Percentiles rank a stretch among this genome's conserved stretches.
phyloP scores from a whole-genome alignment of 2,888 invertebrate species.

The Scaptomyza flava region DNA sequence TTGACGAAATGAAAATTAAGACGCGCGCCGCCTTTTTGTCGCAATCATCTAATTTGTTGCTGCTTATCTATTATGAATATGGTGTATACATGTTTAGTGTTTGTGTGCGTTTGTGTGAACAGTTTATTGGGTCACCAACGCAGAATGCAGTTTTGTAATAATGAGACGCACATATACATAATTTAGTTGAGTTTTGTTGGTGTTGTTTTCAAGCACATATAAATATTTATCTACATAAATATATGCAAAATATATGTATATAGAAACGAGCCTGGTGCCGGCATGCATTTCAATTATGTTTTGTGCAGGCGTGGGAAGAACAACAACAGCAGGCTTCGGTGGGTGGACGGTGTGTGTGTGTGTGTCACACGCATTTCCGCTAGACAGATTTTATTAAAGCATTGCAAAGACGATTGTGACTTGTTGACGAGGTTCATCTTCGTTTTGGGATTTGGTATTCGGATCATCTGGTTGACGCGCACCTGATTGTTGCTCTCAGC shows the following conservation, averaged over 20 bases:
- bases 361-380: conserved; percentile 56
- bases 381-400: conserved; percentile 48
- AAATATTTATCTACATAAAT: not conserved
- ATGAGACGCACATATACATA: conserved; percentile 17
- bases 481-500: conserved; percentile 51
- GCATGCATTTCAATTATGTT: conserved; percentile 61
- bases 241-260: conserved; percentile 10
- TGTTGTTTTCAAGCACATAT: conserved; percentile 19
- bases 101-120: conserved; percentile 11
- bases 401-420: conserved; percentile 50
- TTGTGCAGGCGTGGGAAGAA: conserved; percentile 30
- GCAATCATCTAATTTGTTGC: conserved; percentile 64
- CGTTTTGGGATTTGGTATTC: conserved; percentile 5
- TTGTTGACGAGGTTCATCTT: conserved; percentile 55
- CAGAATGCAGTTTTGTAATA: conserved; percentile 70
- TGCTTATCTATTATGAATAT: conserved; percentile 49
- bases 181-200: not conserved
- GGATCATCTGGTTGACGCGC: conserved; percentile 40
- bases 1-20: conserved; percentile 72
- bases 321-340: conserved; percentile 20
- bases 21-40: conserved; percentile 52
- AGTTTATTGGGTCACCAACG: conserved; percentile 60
- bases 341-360: conserved; percentile 14
- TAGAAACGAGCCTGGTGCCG: conserved; percentile 27
- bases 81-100: not conserved